These are phyloP conservation scores for Cecidostiba fungosa DNA, from an alignment of 2,888 invertebrate species.

Conservation along the genomic window DNA sequence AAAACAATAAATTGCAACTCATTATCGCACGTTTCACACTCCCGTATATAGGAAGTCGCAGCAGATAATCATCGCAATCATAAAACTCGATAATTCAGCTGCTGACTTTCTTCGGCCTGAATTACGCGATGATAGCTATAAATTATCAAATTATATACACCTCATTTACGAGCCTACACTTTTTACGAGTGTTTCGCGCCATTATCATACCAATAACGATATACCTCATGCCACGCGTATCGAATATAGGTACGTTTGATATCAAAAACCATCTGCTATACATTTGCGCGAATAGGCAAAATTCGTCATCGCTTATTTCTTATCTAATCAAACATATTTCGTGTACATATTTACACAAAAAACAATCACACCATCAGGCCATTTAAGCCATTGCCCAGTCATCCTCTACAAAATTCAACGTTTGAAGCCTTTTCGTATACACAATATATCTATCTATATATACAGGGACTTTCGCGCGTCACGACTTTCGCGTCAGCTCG, in stretches of 20 bases:
- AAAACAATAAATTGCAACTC: not conserved
- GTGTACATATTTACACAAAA: not conserved
- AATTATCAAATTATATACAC: constrained; percentile 22
- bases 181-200: no score
- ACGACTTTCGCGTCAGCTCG: constrained; percentile 12
- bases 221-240: no score
- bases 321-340: no score
- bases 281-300: no score
- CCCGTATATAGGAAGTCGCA: not conserved
- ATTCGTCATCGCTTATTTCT: no score
- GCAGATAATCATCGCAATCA: not conserved
- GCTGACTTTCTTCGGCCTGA: constrained; percentile 40
- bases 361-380: not conserved
- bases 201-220: no score
- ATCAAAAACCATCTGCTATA: no score
- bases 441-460: not conserved
- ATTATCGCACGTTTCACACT: not conserved
- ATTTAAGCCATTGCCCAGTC: no score
- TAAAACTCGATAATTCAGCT: not conserved
- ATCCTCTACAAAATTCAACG: no score
- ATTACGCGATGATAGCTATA: constrained; percentile 11
- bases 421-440: no score
- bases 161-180: not conserved
- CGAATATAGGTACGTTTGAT: no score
- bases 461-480: not conserved